These are phyloP conservation scores for Rhodeus uyekii DNA, from an alignment of 2,797 vertebrate species.

Conservation along the genomic window DNA sequence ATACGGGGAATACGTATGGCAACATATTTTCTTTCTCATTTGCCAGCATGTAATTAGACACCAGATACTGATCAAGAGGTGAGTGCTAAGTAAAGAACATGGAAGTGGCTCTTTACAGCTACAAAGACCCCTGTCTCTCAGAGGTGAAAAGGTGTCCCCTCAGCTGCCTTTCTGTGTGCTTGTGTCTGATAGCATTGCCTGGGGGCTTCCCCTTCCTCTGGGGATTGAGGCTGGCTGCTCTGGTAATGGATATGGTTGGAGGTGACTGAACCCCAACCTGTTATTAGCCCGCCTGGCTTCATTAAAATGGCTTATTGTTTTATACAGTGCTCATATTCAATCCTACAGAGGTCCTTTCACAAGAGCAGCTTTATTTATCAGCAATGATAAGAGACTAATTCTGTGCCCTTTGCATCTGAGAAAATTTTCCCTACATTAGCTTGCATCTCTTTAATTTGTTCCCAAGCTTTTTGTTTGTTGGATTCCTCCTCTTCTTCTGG, in stretches of 20 bases:
- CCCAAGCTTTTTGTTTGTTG: neutral
- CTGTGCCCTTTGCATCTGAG: constrained; percentile 53
- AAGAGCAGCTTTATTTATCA: constrained; percentile 55
- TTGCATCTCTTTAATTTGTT: neutral
- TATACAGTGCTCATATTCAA: constrained; percentile 72
- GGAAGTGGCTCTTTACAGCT: neutral
- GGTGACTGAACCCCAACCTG: constrained; percentile 77
- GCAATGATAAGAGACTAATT: constrained; percentile 55
- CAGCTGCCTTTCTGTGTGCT: constrained; percentile 47
- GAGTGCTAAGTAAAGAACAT: neutral
- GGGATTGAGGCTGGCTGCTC: constrained; percentile 61
- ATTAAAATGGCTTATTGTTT: constrained; percentile 80
- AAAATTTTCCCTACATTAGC: neutral
- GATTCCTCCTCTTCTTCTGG: constrained; percentile 54
- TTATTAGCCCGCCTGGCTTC: constrained; percentile 75
- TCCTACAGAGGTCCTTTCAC: constrained; percentile 58
- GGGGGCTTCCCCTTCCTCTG: constrained; percentile 47
- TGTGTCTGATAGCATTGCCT: constrained; percentile 72
- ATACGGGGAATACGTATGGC: neutral
- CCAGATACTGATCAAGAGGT: constrained; percentile 16
- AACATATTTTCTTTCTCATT: neutral
- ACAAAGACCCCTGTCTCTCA: constrained; percentile 47
- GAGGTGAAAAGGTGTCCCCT: constrained; percentile 43
- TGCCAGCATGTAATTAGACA: constrained; percentile 8
- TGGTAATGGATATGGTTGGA: constrained; percentile 76